Evolutionary conservation across 2,888 invertebrate species (phyloP).

Genomic region (Meghimatium bilineatum): DNA sequence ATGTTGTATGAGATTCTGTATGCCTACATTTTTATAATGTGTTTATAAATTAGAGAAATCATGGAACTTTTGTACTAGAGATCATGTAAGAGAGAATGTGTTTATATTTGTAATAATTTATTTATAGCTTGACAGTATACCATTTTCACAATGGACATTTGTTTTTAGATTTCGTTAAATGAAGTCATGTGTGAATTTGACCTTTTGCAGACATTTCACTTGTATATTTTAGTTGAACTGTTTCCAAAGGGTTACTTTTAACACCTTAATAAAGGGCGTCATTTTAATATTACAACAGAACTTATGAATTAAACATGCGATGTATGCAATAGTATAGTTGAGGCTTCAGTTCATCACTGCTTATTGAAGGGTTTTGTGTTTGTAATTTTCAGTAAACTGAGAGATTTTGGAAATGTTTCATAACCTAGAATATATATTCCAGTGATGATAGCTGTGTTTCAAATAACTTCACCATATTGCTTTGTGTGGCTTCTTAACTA

Average conservation of each 20-base stretch:
- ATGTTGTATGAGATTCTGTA: background rate
- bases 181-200: background rate
- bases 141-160: background rate
- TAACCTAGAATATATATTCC: background rate
- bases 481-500: background rate
- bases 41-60: background rate
- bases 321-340: background rate
- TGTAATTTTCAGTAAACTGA: background rate
- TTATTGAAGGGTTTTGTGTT: background rate
- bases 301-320: no score
- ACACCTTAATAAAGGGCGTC: no score
- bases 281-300: no score
- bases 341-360: background rate
- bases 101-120: background rate
- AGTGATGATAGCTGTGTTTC: background rate
- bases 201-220: background rate
- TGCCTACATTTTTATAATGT: background rate
- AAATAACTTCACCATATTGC: background rate
- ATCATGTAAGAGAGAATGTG: background rate
- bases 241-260: no score
- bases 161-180: background rate
- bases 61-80: background rate
- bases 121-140: background rate
- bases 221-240: background rate
- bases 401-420: background rate